A percentile compares a stretch with the other conserved stretches of the same genome.
phyloP scores from a whole-genome alignment of 2,113 vertebrate genomes.

The Circaetus gallicus region DNA sequence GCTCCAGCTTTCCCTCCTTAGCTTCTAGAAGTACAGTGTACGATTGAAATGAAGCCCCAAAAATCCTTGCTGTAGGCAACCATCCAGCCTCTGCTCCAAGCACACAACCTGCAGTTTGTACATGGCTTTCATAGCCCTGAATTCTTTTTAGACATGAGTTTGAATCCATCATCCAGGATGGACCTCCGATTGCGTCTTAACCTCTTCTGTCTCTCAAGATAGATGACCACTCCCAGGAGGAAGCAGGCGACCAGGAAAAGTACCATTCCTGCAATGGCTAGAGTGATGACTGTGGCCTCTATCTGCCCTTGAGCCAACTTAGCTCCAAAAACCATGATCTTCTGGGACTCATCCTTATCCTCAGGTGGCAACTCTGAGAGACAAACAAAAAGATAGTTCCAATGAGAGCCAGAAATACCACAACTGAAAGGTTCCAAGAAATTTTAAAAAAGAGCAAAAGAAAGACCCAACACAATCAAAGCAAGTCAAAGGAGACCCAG shows the following conservation, averaged over 20 bases:
- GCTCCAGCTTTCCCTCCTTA: background rate
- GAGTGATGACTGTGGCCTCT: conserved; percentile 40
- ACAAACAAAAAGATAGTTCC: background rate
- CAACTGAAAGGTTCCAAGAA: background rate
- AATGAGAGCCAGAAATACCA: background rate
- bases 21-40: background rate
- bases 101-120: background rate
- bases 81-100: background rate
- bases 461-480: background rate
- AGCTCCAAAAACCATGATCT: conserved; percentile 63
- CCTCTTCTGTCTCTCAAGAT: conserved; percentile 58
- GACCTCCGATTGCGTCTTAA: conserved; percentile 74
- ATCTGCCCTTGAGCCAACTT: conserved; percentile 32
- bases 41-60: background rate
- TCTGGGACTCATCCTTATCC: background rate
- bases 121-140: conserved; percentile 19
- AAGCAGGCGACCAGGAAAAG: conserved; percentile 43
- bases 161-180: conserved; percentile 77
- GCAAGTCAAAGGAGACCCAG: background rate
- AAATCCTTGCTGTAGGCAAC: background rate
- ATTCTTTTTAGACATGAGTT: conserved; percentile 66
- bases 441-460: background rate
- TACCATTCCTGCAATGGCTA: conserved; percentile 25
- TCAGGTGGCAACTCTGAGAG: background rate
- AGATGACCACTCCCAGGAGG: conserved; percentile 61